phyloP scores from a whole-genome alignment of 2,888 invertebrate species.

The Perdita meconis region DNA sequence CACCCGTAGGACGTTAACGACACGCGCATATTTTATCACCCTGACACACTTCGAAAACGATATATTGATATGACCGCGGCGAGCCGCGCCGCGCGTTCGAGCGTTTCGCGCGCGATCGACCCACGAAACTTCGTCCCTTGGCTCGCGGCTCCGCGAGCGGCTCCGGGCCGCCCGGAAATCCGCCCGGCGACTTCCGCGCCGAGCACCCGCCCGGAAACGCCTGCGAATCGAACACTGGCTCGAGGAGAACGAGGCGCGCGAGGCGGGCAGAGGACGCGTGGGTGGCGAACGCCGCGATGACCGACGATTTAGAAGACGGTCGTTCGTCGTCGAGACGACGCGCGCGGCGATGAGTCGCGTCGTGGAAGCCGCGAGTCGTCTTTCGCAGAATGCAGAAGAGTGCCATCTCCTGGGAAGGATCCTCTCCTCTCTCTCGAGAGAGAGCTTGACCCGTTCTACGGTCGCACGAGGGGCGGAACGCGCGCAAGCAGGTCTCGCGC shows the following conservation, averaged over 20 bases:
- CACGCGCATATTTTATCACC: conserved; percentile 67
- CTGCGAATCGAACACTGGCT: no score
- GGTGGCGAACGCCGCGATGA: not conserved
- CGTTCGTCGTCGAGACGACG: not conserved
- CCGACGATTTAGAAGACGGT: not conserved
- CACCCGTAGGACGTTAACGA: conserved; percentile 65
- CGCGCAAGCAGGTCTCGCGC: conserved; percentile 11
- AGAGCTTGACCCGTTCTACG: not conserved
- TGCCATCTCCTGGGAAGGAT: no score
- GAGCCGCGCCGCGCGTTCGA: not conserved
- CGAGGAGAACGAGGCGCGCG: no score
- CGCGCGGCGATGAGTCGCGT: not conserved
- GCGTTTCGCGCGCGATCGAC: not conserved
- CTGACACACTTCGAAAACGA: conserved; percentile 71
- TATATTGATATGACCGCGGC: conserved; percentile 69
- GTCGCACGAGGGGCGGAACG: not conserved
- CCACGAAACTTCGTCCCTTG: not conserved
- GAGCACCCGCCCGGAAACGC: not conserved
- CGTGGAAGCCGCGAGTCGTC: not conserved
- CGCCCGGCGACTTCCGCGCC: not conserved
- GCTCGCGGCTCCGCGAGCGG: no score
- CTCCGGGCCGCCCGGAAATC: no score
- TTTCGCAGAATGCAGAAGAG: no score
- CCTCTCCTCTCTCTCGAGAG: no score
- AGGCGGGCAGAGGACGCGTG: no score